Base-by-base conservation (phyloP, 2,888 invertebrate genomes). In the Leptinotarsa peninsularis region DNA sequence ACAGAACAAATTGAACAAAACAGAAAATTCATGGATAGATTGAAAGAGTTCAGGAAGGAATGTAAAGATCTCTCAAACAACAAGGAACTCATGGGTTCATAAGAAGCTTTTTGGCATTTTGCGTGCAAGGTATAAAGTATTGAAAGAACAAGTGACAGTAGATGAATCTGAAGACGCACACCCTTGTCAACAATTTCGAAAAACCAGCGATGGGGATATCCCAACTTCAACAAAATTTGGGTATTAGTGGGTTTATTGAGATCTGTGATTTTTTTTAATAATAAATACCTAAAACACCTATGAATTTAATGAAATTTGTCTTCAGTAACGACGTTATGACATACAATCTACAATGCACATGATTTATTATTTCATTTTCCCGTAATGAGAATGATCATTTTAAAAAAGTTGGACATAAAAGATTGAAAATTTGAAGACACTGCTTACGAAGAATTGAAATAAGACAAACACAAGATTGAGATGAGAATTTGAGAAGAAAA, bases 111-210 rank as follows among this genome's bases (percentile, higher is more conserved):
- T 89, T 76, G 86, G 84, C 7, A 87, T 88, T 68, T 91, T 91
- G 80, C 88, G 88, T 81, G 83, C 87, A 77, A 88, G 89, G 79
- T 89, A 90, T 79, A 89, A 90, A 67, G 82, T 85, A 1, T 92
- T 90, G 89, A 81, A 89, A 63, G 85, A 88, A 67, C 88, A 90
- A 81, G 84, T 90, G 13, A 86, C 90, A 82, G 82, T 89, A 67
- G 89, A 90, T 75, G 88, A 91, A 75, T 82, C 88, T 69, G 89
- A 90, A 79, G 88, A 90, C 70, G 86, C 84, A 4, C 91, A 93
- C 83, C 93, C 94, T 4, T 94, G 94, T 92, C 87, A 91, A 66
- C 93, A 93, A 79, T 94, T 90, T 81, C 89, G 89, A 68, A 82
- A 88, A 82, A 80, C 77, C 10, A 78, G 72, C 4, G 81, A 83